Percentiles rank a stretch among this genome's conserved stretches.
Evolutionary conservation across 2,113 vertebrate genomes (phyloP).

Genomic region (Tylochromis polylepis): DNA sequence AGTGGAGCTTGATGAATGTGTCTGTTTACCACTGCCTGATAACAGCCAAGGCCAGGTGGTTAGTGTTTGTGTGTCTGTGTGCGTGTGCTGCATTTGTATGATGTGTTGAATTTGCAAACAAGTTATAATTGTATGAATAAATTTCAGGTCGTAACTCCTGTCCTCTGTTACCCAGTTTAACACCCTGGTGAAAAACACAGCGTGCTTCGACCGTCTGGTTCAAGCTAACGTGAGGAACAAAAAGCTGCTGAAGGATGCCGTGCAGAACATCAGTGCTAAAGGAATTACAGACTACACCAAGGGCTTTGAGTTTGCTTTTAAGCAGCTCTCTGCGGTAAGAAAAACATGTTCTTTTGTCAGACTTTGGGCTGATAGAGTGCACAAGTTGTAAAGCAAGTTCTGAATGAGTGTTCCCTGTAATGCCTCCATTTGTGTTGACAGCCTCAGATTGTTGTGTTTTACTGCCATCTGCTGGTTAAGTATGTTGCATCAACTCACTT

Average conservation of each 20-base stretch:
- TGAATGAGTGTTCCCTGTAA: not conserved
- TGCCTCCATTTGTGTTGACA: not conserved
- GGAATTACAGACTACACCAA: slow-evolving; percentile 98
- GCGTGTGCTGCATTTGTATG: not conserved
- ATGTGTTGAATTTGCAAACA: not conserved
- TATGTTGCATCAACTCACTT: not conserved
- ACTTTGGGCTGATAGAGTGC: not conserved
- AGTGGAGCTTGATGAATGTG: slow-evolving; percentile 68
- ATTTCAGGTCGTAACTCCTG: slow-evolving; percentile 1
- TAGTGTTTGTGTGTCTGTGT: slow-evolving; percentile 4
- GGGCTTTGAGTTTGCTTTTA: slow-evolving; percentile 96
- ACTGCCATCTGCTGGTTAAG: slow-evolving; percentile 69
- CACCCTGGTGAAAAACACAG: slow-evolving; percentile 91
- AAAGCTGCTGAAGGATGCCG: slow-evolving; percentile 94
- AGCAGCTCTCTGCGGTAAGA: slow-evolving; percentile 91
- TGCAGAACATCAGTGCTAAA: slow-evolving; percentile 94
- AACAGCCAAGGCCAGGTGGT: slow-evolving; percentile 57
- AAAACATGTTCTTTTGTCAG: not conserved
- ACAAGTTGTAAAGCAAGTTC: not conserved
- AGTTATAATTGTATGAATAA: slow-evolving; percentile 1
- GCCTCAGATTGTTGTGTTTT: slow-evolving; percentile 8
- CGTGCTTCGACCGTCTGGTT: slow-evolving; percentile 94
- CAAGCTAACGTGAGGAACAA: slow-evolving; percentile 98
- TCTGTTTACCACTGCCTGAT: slow-evolving; percentile 63
- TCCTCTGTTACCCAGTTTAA: slow-evolving; percentile 81